These are phyloP conservation scores for Philonicus albiceps DNA, from an alignment of 2,888 invertebrate genomes.

Conservation along the genomic window DNA sequence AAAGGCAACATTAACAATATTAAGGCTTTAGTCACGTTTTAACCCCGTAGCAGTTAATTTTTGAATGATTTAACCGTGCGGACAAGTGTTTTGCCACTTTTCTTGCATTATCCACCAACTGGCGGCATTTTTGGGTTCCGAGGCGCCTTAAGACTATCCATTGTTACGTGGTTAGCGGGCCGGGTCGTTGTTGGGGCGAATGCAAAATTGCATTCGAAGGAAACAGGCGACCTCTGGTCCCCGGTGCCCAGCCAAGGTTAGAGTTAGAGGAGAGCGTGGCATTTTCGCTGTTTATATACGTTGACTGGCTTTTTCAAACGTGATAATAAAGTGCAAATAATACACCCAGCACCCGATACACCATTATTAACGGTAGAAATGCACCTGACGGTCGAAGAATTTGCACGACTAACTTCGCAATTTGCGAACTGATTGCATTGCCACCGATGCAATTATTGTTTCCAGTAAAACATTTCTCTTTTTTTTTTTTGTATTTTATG, in stretches of 20 bases:
- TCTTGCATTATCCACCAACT: neutral
- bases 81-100: slow-evolving; percentile 13
- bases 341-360: slow-evolving; percentile 18
- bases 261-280: slow-evolving; percentile 30
- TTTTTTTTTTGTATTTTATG: neutral
- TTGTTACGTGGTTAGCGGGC: neutral
- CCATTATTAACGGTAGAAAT: slow-evolving; percentile 35
- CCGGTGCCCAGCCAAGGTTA: slow-evolving; percentile 5
- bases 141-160: neutral
- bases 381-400: slow-evolving; percentile 35
- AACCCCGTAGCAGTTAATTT: neutral
- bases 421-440: neutral
- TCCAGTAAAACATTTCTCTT: neutral
- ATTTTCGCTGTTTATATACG: neutral
- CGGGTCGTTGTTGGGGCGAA: neutral
- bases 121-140: neutral
- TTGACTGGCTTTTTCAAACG: neutral
- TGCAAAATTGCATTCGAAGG: neutral
- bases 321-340: slow-evolving; percentile 39
- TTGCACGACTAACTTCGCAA: slow-evolving; percentile 35
- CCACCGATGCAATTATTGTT: neutral
- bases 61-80: neutral
- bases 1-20: neutral
- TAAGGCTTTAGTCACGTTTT: neutral
- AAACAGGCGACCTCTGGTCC: slow-evolving; percentile 9